Evolutionary conservation across 1,140 invertebrate species (phyloP).

Genomic region (Penaeus vannamei): DNA sequence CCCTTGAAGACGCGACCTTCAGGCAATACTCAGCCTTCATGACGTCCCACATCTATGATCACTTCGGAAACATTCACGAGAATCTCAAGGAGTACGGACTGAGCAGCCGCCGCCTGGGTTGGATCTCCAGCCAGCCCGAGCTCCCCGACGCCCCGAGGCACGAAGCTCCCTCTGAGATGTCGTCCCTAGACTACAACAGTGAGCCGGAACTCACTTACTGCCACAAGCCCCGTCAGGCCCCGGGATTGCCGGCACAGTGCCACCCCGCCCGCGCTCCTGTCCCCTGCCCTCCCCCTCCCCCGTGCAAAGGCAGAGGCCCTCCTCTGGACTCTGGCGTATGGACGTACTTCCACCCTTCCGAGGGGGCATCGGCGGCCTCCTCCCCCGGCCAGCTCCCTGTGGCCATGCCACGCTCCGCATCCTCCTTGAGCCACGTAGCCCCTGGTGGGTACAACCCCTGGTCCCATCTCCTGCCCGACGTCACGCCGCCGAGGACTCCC

Average conservation of each 20-base stretch:
- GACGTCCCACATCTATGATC: slow-evolving; percentile 50
- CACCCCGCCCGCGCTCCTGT: neutral
- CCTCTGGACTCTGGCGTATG: slow-evolving; percentile 49
- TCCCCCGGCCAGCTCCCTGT: neutral
- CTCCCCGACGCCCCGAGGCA: slow-evolving; percentile 37
- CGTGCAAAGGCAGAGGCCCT: neutral
- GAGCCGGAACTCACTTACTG: slow-evolving; percentile 39
- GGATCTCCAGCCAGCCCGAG: slow-evolving; percentile 54
- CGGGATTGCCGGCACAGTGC: neutral
- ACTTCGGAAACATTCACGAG: slow-evolving; percentile 34
- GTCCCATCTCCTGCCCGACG: slow-evolving; percentile 48
- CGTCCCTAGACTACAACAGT: slow-evolving; percentile 47
- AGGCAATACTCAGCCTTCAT: slow-evolving; percentile 58
- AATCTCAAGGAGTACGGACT: slow-evolving; percentile 37
- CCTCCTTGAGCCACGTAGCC: slow-evolving; percentile 48
- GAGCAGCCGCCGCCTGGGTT: neutral
- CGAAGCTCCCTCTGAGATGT: neutral
- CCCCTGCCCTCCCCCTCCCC: neutral
- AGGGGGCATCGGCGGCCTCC: slow-evolving; percentile 19
- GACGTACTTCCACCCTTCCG: slow-evolving; percentile 35
- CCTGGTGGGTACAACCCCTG: slow-evolving; percentile 36
- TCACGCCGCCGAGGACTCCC: slow-evolving; percentile 54
- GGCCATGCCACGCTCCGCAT: slow-evolving; percentile 46
- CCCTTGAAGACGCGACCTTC: slow-evolving; percentile 57
- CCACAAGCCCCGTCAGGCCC: neutral